Evolutionary conservation across 2,888 invertebrate genomes (phyloP), one percentile per base, ranked within the genome.

Genomic region (Erynnis tages): DNA sequence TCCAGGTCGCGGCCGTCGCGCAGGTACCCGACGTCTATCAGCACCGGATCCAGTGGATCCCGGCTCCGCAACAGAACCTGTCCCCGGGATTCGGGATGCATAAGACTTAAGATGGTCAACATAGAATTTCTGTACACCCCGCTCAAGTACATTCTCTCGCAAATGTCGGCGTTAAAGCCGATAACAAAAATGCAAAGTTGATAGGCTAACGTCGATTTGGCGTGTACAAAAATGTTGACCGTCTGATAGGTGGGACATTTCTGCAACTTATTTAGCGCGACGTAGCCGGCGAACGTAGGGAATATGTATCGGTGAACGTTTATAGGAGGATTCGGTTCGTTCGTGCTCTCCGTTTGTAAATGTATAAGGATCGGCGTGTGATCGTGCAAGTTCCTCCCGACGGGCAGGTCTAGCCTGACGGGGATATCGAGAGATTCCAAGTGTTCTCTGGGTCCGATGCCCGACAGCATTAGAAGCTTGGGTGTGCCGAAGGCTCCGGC

Each of bases 401-500:
- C 75, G 0, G 76, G 73, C 5, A 74, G 56, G 57, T 79, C 65
- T 7, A 59, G 61, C 23, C 62, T 55, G 0, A 74, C 64, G 1
- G 57, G 19, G 7, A 78, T 77, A 1, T 61, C 59, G 0, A 67
- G 54, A 1, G 58, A 43, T 8, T 59, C 21, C 1, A 79, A 57
- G 19, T 78, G 70, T 10, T 67, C 53, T 41, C 55, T 63, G 1
- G 76, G 76, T 1, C 76, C 76, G 0, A 77, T 67, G 8, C 76
- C 78, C 0, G 78, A 76, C 1, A 75, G 56, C 75, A 77, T 72
- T 0, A 76, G 58, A 1, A 78, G 54, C 41, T 74, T 65, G 0
- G 79, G 69, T 4, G 69, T 58, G 14, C 76, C 75, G 4, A 78
- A 52, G 6, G 70, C 61, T 19, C 77, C 79, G 4, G 70, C 73